Evolutionary conservation across 1,140 invertebrate species (phyloP).

Genomic region (Neodiprion pinetum): DNA sequence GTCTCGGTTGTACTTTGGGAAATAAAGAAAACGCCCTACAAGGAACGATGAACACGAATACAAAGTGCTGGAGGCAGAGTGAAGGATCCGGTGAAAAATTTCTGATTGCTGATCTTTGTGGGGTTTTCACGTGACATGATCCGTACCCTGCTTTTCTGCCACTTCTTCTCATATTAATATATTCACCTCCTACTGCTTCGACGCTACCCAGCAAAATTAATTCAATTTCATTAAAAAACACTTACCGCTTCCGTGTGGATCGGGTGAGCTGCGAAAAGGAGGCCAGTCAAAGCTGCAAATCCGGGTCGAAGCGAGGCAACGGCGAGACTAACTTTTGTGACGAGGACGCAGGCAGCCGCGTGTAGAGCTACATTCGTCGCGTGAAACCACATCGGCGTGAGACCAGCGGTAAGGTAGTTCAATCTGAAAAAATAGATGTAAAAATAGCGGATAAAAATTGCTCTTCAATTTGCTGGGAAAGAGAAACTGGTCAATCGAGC

Average conservation of each 20-base stretch:
- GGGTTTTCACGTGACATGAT: too few relatives aligned
- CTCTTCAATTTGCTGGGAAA: too few relatives aligned
- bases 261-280: conserved; percentile 88
- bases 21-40: too few relatives aligned
- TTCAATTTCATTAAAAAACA: conserved; percentile 32
- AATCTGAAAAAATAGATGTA: conserved; percentile 33
- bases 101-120: too few relatives aligned
- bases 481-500: too few relatives aligned
- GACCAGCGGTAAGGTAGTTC: conserved; percentile 73
- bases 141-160: too few relatives aligned
- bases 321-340: conserved; percentile 71
- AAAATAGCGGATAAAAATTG: neutral
- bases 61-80: too few relatives aligned
- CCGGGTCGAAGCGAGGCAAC: conserved; percentile 70
- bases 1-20: too few relatives aligned
- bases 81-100: too few relatives aligned
- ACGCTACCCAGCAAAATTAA: neutral
- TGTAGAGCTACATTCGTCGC: conserved; percentile 78
- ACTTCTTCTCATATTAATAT: neutral
- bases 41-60: too few relatives aligned
- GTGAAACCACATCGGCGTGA: conserved; percentile 78
- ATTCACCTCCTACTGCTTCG: neutral
- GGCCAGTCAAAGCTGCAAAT: conserved; percentile 72
- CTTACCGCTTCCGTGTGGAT: conserved; percentile 89
- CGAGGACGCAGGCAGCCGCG: conserved; percentile 72